These are phyloP conservation scores for Plutella xylostella DNA, from an alignment of 2,888 invertebrate species.

Conservation along the genomic window DNA sequence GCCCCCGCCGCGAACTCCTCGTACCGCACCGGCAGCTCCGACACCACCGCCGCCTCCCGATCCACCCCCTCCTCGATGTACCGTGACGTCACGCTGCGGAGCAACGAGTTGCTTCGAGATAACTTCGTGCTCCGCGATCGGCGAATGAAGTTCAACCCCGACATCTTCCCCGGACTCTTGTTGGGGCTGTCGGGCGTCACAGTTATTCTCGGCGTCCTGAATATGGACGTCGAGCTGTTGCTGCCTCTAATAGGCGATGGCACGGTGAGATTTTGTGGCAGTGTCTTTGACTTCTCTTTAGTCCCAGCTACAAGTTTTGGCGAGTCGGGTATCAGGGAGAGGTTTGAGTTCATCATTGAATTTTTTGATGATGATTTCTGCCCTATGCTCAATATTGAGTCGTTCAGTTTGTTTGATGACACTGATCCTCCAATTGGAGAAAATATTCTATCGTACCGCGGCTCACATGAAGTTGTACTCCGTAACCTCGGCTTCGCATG, in stretches of 20 bases:
- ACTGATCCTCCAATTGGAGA: constrained; percentile 49
- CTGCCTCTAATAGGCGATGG: constrained; percentile 59
- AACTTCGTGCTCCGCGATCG: constrained; percentile 80
- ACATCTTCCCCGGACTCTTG: constrained; percentile 65
- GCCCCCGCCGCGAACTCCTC: constrained; percentile 49
- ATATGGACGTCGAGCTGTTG: constrained; percentile 57
- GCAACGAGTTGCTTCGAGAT: constrained; percentile 74
- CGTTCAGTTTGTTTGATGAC: constrained; percentile 50
- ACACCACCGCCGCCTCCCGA: constrained; percentile 43
- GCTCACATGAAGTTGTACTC: constrained; percentile 57
- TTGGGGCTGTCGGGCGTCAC: constrained; percentile 61
- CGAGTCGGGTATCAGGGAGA: constrained; percentile 57
- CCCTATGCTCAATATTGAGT: constrained; percentile 43
- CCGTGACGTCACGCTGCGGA: constrained; percentile 68
- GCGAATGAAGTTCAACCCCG: constrained; percentile 73
- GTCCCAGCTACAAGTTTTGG: constrained; percentile 52
- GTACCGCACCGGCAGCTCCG: constrained; percentile 51
- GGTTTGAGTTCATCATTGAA: constrained; percentile 53
- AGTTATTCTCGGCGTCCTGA: constrained; percentile 52
- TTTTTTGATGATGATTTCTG: constrained; percentile 37
- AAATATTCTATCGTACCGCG: constrained; percentile 58
- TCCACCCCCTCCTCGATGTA: constrained; percentile 58
- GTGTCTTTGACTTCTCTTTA: constrained; percentile 71
- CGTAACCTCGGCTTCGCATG: constrained; percentile 49
- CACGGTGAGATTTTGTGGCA: constrained; percentile 69